These are phyloP conservation scores for Caenorhabditis afra DNA, from an alignment of 2,888 invertebrate genomes.

Conservation along the genomic window DNA sequence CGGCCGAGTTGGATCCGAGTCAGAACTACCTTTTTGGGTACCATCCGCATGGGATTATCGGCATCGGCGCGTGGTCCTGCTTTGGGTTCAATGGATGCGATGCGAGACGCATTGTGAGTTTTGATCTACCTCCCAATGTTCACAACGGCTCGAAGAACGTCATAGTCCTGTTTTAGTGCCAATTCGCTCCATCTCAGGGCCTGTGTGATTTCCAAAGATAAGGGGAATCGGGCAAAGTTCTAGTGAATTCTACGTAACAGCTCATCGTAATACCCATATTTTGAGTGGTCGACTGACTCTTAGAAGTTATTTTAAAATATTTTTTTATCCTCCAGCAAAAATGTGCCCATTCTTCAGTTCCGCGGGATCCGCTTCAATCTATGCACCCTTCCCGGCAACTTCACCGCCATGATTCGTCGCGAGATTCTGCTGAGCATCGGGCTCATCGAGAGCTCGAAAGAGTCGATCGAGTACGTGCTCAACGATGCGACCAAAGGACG, in stretches of 20 bases:
- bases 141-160: no score
- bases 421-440: slow-evolving; percentile 81
- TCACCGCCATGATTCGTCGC: slow-evolving; percentile 61
- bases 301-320: no score
- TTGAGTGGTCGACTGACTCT: no score
- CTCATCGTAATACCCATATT: no score
- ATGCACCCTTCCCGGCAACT: slow-evolving; percentile 64
- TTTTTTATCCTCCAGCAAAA: no score
- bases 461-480: slow-evolving; percentile 62
- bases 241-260: no score
- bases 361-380: slow-evolving; percentile 56
- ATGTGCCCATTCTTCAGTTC: slow-evolving; percentile 51
- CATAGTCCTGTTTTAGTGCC: no score
- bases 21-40: slow-evolving; percentile 83
- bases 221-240: no score
- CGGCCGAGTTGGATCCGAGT: slow-evolving; percentile 85
- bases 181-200: no score
- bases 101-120: slow-evolving; percentile 79
- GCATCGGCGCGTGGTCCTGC: slow-evolving; percentile 88
- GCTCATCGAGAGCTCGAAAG: slow-evolving; percentile 62
- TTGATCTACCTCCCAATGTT: no score
- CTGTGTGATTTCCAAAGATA: no score
- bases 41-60: slow-evolving; percentile 93
- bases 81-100: slow-evolving; percentile 86
- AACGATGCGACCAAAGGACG: slow-evolving; percentile 52